These are phyloP conservation scores for Rhagonycha lutea DNA, from an alignment of 2,888 invertebrate genomes.

Conservation along the genomic window DNA sequence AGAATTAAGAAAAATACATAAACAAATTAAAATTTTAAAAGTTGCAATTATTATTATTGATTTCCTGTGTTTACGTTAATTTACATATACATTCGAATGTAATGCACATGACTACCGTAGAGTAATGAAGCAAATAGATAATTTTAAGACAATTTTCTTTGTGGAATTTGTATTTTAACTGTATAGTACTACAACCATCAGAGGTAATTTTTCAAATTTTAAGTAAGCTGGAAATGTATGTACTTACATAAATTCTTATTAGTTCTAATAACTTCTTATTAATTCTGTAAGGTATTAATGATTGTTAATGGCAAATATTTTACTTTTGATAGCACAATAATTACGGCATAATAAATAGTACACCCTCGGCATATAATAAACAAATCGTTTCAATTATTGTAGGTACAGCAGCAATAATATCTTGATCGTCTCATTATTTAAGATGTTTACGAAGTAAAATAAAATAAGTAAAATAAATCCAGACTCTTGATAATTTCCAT, in stretches of 20 bases:
- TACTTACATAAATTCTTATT: background rate
- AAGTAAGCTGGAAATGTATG: background rate
- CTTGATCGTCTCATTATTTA: conserved; percentile 8
- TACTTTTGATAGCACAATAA: background rate
- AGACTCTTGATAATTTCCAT: conserved; percentile 33
- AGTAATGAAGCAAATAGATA: background rate
- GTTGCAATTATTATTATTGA: background rate
- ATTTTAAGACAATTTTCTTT: background rate
- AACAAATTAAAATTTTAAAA: too few species aligned
- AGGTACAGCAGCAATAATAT: conserved; percentile 7
- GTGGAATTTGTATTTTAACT: background rate
- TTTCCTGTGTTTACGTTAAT: background rate
- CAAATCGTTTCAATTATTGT: conserved; percentile 2
- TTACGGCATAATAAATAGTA: background rate
- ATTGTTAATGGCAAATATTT: conserved; percentile 3
- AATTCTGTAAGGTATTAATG: conserved; percentile 5
- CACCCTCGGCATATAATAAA: conserved; percentile 5
- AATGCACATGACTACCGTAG: background rate
- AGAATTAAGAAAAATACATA: too few species aligned
- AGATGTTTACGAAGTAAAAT: conserved; percentile 10
- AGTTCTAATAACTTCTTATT: conserved; percentile 2
- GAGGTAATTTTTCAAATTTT: background rate
- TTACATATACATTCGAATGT: background rate
- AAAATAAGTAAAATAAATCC: conserved; percentile 11
- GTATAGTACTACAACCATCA: background rate